A percentile compares a stretch with the other conserved stretches of the same genome.
Evolutionary conservation across 2,797 vertebrate genomes (phyloP).

Genomic region (Cyprinella venusta): DNA sequence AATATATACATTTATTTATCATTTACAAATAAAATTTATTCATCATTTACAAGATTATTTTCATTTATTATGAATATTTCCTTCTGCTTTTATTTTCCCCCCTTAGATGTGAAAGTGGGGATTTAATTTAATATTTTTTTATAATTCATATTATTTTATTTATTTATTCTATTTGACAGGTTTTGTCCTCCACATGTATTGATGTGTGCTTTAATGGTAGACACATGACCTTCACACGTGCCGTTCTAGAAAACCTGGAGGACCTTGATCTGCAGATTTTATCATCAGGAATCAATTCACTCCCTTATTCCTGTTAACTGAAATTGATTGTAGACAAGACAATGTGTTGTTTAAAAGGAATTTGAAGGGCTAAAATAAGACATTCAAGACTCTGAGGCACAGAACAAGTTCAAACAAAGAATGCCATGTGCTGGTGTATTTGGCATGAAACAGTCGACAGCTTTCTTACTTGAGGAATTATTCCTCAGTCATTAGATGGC

Average conservation of each 20-base stretch:
- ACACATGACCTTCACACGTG: slow-evolving; percentile 16
- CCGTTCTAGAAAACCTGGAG: slow-evolving; percentile 23
- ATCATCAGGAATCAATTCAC: slow-evolving; percentile 32
- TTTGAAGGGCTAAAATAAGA: not conserved
- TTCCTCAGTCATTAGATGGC: not conserved
- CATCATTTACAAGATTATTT: too few species aligned
- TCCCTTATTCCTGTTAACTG: slow-evolving; percentile 23
- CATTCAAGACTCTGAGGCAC: not conserved
- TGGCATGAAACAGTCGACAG: not conserved
- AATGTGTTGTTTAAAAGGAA: not conserved
- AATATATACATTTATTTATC: not conserved
- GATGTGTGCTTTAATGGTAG: not conserved
- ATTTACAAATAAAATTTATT: not conserved
- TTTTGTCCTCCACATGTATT: not conserved
- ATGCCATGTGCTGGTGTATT: not conserved
- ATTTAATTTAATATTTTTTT: not conserved
- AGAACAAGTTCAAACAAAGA: not conserved
- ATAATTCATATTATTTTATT: not conserved
- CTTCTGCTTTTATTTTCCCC: not conserved
- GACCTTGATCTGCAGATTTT: slow-evolving; percentile 18
- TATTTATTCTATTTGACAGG: too few species aligned
- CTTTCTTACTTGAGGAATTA: not conserved
- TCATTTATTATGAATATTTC: not conserved
- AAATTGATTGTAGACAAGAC: slow-evolving; percentile 9
- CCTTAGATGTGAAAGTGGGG: not conserved